A percentile compares a stretch with the other conserved stretches of the same genome.
Evolutionary conservation across 2,888 invertebrate genomes (phyloP).

Genomic region (Oxyscelio sp.): DNA sequence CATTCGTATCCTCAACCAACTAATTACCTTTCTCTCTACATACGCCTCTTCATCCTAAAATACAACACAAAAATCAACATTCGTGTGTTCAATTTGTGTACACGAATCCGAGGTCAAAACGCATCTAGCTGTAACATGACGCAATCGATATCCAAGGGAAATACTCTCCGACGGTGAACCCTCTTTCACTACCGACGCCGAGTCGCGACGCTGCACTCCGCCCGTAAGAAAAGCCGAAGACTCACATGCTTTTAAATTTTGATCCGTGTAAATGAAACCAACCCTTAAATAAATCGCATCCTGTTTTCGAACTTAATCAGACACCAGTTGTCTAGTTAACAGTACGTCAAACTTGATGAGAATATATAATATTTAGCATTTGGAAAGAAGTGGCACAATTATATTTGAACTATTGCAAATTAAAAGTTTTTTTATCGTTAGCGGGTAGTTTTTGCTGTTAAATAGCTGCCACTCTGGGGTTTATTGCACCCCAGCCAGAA

Average conservation of each 20-base stretch:
- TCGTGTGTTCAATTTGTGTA: background rate
- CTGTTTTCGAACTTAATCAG: constrained; percentile 9
- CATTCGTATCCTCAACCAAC: too few species aligned
- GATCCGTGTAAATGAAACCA: constrained; percentile 41
- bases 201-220: constrained; percentile 22
- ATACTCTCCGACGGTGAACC: constrained; percentile 38
- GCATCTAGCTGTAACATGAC: constrained; percentile 71
- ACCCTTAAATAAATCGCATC: constrained; percentile 57
- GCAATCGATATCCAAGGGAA: constrained; percentile 79
- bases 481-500: too few species aligned
- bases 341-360: too few species aligned
- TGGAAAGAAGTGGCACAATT: too few species aligned
- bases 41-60: background rate
- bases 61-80: background rate
- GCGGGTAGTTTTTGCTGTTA: too few species aligned
- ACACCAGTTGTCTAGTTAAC: too few species aligned
- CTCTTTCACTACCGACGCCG: constrained; percentile 32
- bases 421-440: too few species aligned
- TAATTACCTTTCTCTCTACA: too few species aligned
- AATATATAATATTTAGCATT: too few species aligned
- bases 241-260: constrained; percentile 78
- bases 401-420: too few species aligned
- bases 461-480: too few species aligned
- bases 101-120: constrained; percentile 5
- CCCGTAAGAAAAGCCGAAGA: constrained; percentile 50